phyloP scores from a whole-genome alignment of 2,888 invertebrate genomes.

The Pollenia amentaria region DNA sequence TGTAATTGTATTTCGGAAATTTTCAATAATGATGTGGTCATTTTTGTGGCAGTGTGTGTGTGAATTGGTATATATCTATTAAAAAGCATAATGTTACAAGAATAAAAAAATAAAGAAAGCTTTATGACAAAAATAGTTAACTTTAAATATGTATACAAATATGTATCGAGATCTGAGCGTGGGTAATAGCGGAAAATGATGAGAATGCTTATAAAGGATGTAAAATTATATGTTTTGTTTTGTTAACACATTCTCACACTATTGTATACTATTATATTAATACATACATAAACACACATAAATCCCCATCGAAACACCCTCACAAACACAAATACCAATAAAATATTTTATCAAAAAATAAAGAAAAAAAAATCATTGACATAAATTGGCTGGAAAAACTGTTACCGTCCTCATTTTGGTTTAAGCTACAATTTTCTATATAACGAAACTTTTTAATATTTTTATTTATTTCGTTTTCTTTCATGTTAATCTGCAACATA shows the following conservation, averaged over 20 bases:
- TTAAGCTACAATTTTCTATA: background rate
- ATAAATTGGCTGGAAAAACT: conserved; percentile 40
- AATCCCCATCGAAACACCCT: background rate
- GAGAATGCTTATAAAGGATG: background rate
- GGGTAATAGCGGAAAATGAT: background rate
- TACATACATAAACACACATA: background rate
- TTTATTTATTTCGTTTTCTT: background rate
- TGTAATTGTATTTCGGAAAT: conserved; percentile 13
- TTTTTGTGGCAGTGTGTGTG: background rate
- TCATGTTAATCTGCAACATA: background rate
- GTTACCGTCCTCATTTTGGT: conserved; percentile 24
- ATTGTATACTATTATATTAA: background rate
- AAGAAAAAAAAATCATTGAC: background rate
- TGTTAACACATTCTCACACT: conserved; percentile 1
- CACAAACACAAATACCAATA: background rate
- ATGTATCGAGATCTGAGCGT: background rate
- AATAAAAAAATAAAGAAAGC: background rate
- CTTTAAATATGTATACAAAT: background rate
- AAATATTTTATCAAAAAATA: background rate
- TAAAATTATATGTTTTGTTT: conserved; percentile 9
- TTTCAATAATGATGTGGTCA: conserved; percentile 35
- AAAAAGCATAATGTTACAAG: background rate
- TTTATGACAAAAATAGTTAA: background rate
- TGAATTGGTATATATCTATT: too few species aligned
- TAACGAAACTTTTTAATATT: background rate